Percentiles rank a stretch among this genome's conserved stretches.
phyloP scores from a whole-genome alignment of 2,888 invertebrate genomes.

The Mayetiola destructor region DNA sequence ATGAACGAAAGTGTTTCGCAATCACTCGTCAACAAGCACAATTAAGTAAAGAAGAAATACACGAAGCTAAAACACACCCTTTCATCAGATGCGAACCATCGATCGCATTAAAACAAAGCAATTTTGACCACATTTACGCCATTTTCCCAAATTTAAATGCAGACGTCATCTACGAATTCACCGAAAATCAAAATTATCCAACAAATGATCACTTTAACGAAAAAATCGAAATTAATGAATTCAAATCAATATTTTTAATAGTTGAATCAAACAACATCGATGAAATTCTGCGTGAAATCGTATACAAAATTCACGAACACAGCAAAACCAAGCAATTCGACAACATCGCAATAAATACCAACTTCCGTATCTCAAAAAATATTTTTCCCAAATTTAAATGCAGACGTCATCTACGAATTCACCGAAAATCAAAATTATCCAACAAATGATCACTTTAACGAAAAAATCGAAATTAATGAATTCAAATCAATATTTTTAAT shows the following conservation, averaged over 20 bases:
- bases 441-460: neutral
- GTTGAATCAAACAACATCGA: no score
- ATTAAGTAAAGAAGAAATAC: neutral
- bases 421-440: neutral
- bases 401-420: neutral
- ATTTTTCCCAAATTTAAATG: neutral
- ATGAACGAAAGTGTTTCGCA: neutral
- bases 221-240: neutral
- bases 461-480: neutral
- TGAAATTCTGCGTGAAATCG: no score
- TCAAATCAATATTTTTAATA: neutral
- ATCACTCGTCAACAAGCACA: neutral
- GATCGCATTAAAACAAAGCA: neutral
- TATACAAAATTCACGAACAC: neutral
- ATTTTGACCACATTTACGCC: no score
- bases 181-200: neutral
- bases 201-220: neutral
- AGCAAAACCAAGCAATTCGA: neutral
- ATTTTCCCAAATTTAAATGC: neutral
- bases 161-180: neutral
- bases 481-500: neutral
- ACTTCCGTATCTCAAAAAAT: neutral
- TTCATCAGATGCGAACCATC: neutral
- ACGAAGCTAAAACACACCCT: neutral
- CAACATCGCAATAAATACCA: neutral